A percentile compares a stretch with the other conserved stretches of the same genome.
phyloP scores from a whole-genome alignment of 1,140 invertebrate genomes.

The Drosophila burlai region DNA sequence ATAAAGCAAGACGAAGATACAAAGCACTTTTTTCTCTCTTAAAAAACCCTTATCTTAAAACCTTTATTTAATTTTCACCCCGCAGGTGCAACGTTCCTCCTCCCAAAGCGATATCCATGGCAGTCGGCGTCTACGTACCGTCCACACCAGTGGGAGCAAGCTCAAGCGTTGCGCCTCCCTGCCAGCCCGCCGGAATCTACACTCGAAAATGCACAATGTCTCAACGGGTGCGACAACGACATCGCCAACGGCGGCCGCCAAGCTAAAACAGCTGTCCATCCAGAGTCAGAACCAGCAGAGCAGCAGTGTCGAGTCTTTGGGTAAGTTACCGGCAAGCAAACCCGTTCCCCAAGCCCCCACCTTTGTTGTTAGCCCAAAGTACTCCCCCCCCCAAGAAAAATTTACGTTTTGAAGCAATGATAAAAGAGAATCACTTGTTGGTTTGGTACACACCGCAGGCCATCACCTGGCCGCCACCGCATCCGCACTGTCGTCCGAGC shows the following conservation, averaged over 20 bases:
- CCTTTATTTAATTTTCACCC: no score
- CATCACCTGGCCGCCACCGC: constrained; percentile 46
- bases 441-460: constrained; percentile 63
- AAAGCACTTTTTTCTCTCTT: no score
- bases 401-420: constrained; percentile 49
- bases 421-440: constrained; percentile 43
- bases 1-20: no score
- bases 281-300: constrained; percentile 56
- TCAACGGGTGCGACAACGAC: constrained; percentile 27
- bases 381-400: background rate
- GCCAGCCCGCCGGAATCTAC: constrained; percentile 80
- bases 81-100: constrained; percentile 86
- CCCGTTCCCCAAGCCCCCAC: background rate
- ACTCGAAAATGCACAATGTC: constrained; percentile 47
- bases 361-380: constrained; percentile 47
- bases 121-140: constrained; percentile 81
- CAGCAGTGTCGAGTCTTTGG: constrained; percentile 81
- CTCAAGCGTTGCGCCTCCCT: constrained; percentile 86
- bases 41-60: background rate
- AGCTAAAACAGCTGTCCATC: constrained; percentile 47
- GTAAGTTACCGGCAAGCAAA: constrained; percentile 56
- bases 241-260: constrained; percentile 43
- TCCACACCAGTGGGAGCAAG: constrained; percentile 84
- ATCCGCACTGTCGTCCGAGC: constrained; percentile 52
- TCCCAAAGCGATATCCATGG: constrained; percentile 86